Evolutionary conservation across 2,113 vertebrate genomes (phyloP).

Genomic region (Podarcis muralis): DNA sequence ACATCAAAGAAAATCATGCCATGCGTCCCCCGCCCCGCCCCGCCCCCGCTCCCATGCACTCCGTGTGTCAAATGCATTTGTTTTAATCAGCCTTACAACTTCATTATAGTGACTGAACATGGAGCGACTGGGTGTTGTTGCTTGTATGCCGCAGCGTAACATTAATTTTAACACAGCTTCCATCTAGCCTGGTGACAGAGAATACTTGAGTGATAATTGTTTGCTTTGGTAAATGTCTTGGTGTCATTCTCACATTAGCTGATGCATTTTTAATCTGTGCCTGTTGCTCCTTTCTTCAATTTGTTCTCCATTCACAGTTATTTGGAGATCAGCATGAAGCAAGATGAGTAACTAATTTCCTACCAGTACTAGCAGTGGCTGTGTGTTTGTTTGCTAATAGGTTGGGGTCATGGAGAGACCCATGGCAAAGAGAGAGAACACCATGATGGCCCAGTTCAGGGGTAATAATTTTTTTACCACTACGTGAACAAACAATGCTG

Average conservation of each 20-base stretch:
- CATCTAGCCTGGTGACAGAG: constrained; percentile 1
- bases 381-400: not conserved
- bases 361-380: not conserved
- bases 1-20: constrained; percentile 18
- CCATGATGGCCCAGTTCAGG: not conserved
- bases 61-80: constrained; percentile 33
- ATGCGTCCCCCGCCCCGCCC: not conserved
- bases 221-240: constrained; percentile 9
- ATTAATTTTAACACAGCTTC: constrained; percentile 43
- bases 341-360: not conserved
- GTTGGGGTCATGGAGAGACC: not conserved
- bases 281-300: constrained; percentile 22
- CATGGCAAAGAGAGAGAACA: not conserved
- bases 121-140: constrained; percentile 5
- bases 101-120: constrained; percentile 43
- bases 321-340: not conserved
- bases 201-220: constrained; percentile 6
- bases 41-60: too few species aligned
- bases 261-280: constrained; percentile 38
- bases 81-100: constrained; percentile 47
- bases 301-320: constrained; percentile 29
- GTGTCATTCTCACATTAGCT: not conserved
- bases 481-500: not conserved
- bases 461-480: too few species aligned
- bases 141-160: not conserved